These are phyloP conservation scores for Pocillopora verrucosa DNA, from an alignment of 64 coral and sea anemone genomes.

Conservation along the genomic window DNA sequence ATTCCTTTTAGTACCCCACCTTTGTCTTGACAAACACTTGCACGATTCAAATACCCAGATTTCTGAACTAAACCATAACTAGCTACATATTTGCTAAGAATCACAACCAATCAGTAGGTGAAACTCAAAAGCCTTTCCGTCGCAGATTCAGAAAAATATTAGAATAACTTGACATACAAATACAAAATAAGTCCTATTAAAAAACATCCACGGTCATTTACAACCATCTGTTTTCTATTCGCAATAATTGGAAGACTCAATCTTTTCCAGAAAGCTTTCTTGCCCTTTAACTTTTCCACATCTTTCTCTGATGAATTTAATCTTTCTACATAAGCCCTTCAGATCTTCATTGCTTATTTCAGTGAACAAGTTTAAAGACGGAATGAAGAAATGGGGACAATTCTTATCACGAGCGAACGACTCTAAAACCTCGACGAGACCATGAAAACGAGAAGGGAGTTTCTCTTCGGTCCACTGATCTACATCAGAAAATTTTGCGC, in stretches of 20 bases:
- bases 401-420: neutral
- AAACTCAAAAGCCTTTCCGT: too few species aligned
- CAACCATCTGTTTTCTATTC: too few species aligned
- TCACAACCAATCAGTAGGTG: too few species aligned
- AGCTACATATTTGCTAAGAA: too few species aligned
- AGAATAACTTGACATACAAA: too few species aligned
- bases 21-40: too few species aligned
- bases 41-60: too few species aligned
- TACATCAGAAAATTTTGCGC: constrained; percentile 34
- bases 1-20: too few species aligned
- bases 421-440: constrained; percentile 27
- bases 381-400: constrained; percentile 63
- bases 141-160: too few species aligned
- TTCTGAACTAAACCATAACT: too few species aligned
- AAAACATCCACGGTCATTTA: too few species aligned
- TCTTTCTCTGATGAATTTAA: neutral
- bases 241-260: neutral
- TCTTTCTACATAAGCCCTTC: constrained; percentile 9
- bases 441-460: constrained; percentile 27
- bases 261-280: neutral
- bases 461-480: constrained; percentile 25
- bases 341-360: constrained; percentile 3
- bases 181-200: too few species aligned
- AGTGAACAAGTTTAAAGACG: constrained; percentile 60
- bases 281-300: neutral